Evolutionary conservation across 2,888 invertebrate species (phyloP).

Genomic region (Drosophila anceps): DNA sequence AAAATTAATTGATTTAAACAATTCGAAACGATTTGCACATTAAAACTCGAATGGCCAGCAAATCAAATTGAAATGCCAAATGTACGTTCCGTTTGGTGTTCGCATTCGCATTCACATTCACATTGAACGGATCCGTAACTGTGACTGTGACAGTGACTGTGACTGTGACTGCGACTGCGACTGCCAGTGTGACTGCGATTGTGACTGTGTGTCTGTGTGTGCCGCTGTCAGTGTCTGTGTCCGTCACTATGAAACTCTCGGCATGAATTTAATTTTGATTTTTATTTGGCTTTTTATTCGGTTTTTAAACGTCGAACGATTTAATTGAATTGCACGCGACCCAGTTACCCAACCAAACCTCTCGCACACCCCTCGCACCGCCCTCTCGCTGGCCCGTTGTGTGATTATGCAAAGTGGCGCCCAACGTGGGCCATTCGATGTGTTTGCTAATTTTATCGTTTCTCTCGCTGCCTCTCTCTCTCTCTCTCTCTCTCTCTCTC

Average conservation of each 20-base stretch:
- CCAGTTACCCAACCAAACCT: constrained; percentile 26
- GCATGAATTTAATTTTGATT: constrained; percentile 78
- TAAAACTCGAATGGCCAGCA: constrained; percentile 62
- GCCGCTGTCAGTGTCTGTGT: constrained; percentile 5
- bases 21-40: constrained; percentile 76
- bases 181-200: background rate
- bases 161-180: background rate
- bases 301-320: constrained; percentile 71
- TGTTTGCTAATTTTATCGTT: constrained; percentile 55
- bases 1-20: constrained; percentile 78
- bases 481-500: background rate
- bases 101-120: constrained; percentile 12
- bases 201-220: background rate
- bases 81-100: constrained; percentile 29
- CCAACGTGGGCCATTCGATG: constrained; percentile 25
- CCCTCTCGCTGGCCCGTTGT: constrained; percentile 4
- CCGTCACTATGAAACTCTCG: constrained; percentile 44
- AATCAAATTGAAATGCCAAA: constrained; percentile 77
- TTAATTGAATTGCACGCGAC: constrained; percentile 69
- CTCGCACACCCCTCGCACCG: background rate
- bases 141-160: background rate
- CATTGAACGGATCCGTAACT: background rate
- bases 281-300: constrained; percentile 71
- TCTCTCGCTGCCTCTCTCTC: background rate
- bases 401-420: constrained; percentile 59